Evolutionary conservation across 2,113 vertebrate genomes (phyloP).

Genomic region (Brachypteracias leptosomus): DNA sequence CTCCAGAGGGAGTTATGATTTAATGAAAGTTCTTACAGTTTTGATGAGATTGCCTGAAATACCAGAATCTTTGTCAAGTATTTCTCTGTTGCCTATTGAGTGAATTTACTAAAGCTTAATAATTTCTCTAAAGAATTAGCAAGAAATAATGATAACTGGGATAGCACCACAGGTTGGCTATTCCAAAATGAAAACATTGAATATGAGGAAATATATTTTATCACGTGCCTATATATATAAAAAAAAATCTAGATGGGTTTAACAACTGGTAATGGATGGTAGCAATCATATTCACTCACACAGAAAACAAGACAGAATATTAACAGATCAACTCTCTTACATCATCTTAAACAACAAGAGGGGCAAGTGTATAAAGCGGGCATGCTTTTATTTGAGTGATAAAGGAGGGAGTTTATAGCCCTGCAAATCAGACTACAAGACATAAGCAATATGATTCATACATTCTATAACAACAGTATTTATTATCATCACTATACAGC

Average conservation of each 20-base stretch:
- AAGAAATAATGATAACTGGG: not conserved
- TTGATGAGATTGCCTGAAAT: not conserved
- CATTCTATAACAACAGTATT: not conserved
- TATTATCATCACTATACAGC: not conserved
- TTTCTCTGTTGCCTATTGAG: not conserved
- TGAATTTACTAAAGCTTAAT: not conserved
- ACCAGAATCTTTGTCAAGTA: not conserved
- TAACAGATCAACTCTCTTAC: not conserved
- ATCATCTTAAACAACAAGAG: not conserved
- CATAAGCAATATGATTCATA: not conserved
- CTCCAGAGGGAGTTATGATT: not conserved
- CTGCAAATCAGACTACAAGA: not conserved
- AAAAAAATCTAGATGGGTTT: not conserved
- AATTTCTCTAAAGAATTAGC: not conserved
- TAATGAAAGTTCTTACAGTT: not conserved
- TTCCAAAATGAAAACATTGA: not conserved
- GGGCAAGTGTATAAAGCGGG: not conserved
- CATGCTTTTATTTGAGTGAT: not conserved
- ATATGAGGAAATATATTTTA: not conserved
- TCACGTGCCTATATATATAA: not conserved
- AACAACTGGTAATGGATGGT: not conserved
- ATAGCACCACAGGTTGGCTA: not conserved
- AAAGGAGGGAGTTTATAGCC: not conserved
- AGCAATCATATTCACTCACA: accelerated
- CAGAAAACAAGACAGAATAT: not conserved